Conservation (phyloP, 2,113 vertebrate genomes). For the Lucifuga dentata region DNA sequence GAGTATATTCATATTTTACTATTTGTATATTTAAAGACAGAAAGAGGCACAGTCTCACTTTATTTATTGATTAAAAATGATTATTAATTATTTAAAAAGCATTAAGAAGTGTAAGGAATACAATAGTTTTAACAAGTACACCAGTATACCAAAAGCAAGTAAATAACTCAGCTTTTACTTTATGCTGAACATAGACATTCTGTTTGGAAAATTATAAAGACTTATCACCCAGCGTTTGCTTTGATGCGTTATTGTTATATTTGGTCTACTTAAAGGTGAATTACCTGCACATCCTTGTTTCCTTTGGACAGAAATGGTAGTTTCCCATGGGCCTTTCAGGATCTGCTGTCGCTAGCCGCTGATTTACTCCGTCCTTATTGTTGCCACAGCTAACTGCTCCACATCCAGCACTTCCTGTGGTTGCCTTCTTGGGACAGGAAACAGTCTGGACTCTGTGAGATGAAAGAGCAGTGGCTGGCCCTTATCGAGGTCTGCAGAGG, state of each 20-base stretch:
- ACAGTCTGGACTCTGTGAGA: constrained; percentile 44
- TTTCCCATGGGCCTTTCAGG: constrained; percentile 46
- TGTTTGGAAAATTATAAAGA: too few relatives aligned
- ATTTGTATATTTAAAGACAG: too few relatives aligned
- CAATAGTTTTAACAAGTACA: too few relatives aligned
- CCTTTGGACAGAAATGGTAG: neutral
- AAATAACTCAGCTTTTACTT: too few relatives aligned
- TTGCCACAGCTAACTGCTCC: constrained; percentile 29
- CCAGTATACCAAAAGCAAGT: too few relatives aligned
- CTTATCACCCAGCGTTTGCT: too few relatives aligned
- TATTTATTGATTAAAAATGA: too few relatives aligned
- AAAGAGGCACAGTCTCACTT: too few relatives aligned
- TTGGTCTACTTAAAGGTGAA: neutral
- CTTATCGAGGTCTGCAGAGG: constrained; percentile 33
- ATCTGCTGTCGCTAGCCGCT: constrained; percentile 13
- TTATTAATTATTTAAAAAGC: too few relatives aligned
- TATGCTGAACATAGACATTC: too few relatives aligned
- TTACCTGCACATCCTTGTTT: constrained; percentile 1
- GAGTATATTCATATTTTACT: too few relatives aligned
- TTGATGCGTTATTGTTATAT: neutral
- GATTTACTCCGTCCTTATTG: constrained; percentile 56
- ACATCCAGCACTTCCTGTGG: constrained; percentile 69
- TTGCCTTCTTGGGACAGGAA: constrained; percentile 64
- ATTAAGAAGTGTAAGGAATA: too few relatives aligned
- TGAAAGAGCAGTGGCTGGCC: constrained; percentile 47